These are phyloP conservation scores for Decapterus maruadsi DNA, from an alignment of 2,797 vertebrate species.

Conservation along the genomic window DNA sequence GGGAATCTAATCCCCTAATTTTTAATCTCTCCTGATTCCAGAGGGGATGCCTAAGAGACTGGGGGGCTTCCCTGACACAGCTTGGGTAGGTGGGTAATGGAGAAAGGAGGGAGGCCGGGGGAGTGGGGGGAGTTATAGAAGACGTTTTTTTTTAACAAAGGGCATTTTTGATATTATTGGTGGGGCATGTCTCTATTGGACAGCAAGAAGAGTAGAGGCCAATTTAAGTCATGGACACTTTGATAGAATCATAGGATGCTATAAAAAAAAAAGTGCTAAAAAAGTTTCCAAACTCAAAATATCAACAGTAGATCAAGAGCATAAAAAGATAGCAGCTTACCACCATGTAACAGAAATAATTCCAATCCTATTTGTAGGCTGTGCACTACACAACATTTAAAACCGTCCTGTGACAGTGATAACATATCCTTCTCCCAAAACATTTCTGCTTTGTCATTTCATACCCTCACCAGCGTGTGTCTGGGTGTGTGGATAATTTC, in stretches of 20 bases:
- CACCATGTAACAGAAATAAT: slow-evolving; percentile 45
- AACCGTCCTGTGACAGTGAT: slow-evolving; percentile 66
- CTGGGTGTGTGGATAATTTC: slow-evolving; percentile 80
- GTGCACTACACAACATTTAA: slow-evolving; percentile 60
- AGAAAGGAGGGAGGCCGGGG: slow-evolving; percentile 35
- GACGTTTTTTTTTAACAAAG: slow-evolving; percentile 70
- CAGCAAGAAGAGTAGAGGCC: neutral
- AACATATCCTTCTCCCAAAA: slow-evolving; percentile 72
- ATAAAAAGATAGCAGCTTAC: slow-evolving; percentile 27
- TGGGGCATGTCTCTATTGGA: slow-evolving; percentile 32
- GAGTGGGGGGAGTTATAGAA: slow-evolving; percentile 52
- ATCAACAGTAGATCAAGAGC: slow-evolving; percentile 50
- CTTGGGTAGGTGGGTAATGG: slow-evolving; percentile 73
- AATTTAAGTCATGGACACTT: neutral
- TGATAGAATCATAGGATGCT: neutral
- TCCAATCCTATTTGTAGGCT: slow-evolving; percentile 73
- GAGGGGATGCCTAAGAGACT: slow-evolving; percentile 73
- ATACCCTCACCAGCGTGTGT: slow-evolving; percentile 70
- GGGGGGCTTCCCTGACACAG: slow-evolving; percentile 68
- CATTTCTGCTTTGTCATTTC: slow-evolving; percentile 82
- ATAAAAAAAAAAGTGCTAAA: neutral
- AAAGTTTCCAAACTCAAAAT: slow-evolving; percentile 41
- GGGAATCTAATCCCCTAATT: slow-evolving; percentile 83
- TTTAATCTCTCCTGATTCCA: slow-evolving; percentile 86
- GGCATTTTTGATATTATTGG: slow-evolving; percentile 62